Evolutionary conservation across 2,113 vertebrate genomes (phyloP), one percentile per base, ranked within the genome.

Genomic region (Burhinus oedicnemus): DNA sequence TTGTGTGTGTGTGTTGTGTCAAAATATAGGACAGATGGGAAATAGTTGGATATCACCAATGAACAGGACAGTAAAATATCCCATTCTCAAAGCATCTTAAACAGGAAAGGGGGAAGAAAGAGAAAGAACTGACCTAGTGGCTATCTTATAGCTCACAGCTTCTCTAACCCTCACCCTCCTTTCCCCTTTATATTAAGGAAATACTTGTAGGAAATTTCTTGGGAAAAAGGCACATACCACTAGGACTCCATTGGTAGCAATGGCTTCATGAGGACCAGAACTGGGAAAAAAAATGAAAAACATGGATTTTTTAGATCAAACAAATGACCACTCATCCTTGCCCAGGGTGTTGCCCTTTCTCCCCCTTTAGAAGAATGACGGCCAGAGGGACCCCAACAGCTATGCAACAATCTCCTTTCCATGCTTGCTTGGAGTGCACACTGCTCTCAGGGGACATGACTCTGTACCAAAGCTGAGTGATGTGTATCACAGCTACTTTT

Each of bases 201-300:
- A 85, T 5, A 52, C 2, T 58, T 81, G 42, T 26, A 87, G 22
- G 76, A 36, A 74, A 54, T 75, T 30, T 65, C 6, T 70, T 65
- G 44, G 19, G 51, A 45, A 90, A 78, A 76, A 77, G 54, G 89
- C 69, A 75, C 97, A 60, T 98, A 99, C 99, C 98, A 99, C 98
- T 49, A 99, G 90, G 38, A 99, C 98, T 83, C 98, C 98, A 19
- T 99, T 99, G n/a, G 98, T 98, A 88, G 98, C 36, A 92, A 98
- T 98, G 7, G 10, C 61, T 96, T 98, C 98, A 15, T 97, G 84
- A 42, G 96, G 94, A 65, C 80, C 97, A 44, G 96, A 8, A 54
- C 99, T 99, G 89, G 40, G 95, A 98, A 97, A 96, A 12, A 98
- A 98, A 97, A 93, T 6, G 4, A 95, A 90, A 95, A 89, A 42